These are phyloP conservation scores for Nemoura dubitans DNA, from an alignment of 2,888 invertebrate species.

Conservation along the genomic window DNA sequence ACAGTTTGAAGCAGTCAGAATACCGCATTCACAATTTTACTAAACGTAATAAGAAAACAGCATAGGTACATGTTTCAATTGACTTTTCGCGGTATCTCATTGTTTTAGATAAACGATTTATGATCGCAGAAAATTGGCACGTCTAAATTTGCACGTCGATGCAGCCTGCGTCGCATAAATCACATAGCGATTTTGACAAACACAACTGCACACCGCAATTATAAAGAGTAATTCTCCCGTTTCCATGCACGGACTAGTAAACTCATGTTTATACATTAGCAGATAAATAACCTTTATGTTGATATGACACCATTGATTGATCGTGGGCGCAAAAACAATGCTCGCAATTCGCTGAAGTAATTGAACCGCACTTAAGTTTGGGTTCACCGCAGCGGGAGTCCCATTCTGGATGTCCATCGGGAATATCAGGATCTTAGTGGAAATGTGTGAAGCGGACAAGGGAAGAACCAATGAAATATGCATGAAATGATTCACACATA, in stretches of 20 bases:
- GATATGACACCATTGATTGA: slow-evolving; percentile 17
- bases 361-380: neutral
- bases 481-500: too few species aligned
- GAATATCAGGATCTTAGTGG: too few species aligned
- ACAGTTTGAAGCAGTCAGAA: too few species aligned
- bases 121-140: neutral
- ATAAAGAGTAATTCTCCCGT: slow-evolving; percentile 28
- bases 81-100: neutral
- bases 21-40: too few species aligned
- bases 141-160: neutral
- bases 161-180: neutral
- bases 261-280: slow-evolving; percentile 1
- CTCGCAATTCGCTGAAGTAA: neutral
- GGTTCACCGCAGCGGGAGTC: neutral
- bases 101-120: neutral
- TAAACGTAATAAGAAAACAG: too few species aligned
- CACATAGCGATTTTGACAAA: neutral
- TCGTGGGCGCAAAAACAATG: slow-evolving; percentile 1
- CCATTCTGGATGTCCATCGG: too few species aligned
- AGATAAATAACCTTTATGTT: slow-evolving; percentile 27
- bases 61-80: too few species aligned
- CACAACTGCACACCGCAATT: slow-evolving; percentile 32
- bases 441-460: too few species aligned
- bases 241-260: slow-evolving; percentile 13
- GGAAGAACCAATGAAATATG: too few species aligned